Evolutionary conservation across 2,888 invertebrate species (phyloP).

Genomic region (Tinea trinotella): DNA sequence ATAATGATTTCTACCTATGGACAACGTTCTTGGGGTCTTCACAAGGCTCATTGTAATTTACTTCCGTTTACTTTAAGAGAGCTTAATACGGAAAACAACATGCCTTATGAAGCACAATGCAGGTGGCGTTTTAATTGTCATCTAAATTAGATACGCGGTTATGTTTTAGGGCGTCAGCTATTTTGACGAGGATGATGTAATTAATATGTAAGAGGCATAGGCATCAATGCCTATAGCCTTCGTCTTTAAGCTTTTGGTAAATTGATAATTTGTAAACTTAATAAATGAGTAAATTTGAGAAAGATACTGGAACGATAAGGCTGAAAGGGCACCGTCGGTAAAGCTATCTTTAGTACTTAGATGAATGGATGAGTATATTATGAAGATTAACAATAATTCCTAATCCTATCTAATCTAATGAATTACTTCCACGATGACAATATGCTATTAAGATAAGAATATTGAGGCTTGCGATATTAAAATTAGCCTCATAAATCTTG

Average conservation of each 20-base stretch:
- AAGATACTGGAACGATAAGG: background rate
- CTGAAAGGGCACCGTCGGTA: background rate
- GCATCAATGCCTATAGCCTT: no score
- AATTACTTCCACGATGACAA: background rate
- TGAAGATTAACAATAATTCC: background rate
- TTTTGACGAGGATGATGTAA: no score
- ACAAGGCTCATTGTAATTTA: constrained; percentile 40
- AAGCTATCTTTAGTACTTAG: background rate
- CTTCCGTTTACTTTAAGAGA: constrained; percentile 44
- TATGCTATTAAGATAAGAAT: background rate
- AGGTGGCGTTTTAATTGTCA: constrained; percentile 13
- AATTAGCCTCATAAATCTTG: background rate
- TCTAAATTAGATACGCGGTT: background rate
- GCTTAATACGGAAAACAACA: constrained; percentile 23
- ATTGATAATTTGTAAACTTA: no score
- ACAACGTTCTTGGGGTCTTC: constrained; percentile 26
- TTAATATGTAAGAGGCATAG: no score
- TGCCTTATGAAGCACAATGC: constrained; percentile 10
- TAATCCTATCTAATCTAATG: background rate
- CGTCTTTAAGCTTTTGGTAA: no score
- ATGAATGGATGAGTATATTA: background rate
- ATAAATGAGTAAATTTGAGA: no score
- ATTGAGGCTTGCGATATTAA: background rate
- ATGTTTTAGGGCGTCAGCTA: background rate
- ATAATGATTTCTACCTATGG: constrained; percentile 9